These are phyloP conservation scores for Poeciliopsis retropinna DNA, from an alignment of 2,113 vertebrate species.

Conservation along the genomic window DNA sequence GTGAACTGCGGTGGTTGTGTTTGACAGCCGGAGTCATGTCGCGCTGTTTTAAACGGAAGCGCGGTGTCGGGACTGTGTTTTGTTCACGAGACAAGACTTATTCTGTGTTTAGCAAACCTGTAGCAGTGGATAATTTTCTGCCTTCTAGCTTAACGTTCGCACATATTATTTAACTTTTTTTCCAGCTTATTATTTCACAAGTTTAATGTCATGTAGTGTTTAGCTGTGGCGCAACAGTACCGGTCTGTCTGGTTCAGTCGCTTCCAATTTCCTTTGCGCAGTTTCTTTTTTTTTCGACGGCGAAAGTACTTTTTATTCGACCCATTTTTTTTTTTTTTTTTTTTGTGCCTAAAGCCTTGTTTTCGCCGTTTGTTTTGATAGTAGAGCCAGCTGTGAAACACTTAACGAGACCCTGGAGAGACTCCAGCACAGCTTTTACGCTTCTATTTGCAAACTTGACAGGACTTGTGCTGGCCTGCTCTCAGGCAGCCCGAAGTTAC, in stretches of 20 bases:
- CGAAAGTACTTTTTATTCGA: background rate
- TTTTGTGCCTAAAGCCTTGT: background rate
- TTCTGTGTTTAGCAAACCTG: background rate
- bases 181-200: background rate
- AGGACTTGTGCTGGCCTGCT: constrained; percentile 43
- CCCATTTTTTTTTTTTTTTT: background rate
- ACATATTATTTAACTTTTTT: background rate
- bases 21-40: constrained; percentile 6
- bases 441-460: constrained; percentile 29
- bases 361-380: background rate
- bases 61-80: background rate
- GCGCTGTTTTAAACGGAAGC: constrained; percentile 18
- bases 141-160: background rate
- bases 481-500: constrained; percentile 4
- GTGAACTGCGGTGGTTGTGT: background rate
- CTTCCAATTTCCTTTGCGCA: constrained; percentile 16
- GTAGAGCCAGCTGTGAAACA: background rate
- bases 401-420: too few species aligned
- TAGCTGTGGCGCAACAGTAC: constrained; percentile 43
- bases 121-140: too few species aligned
- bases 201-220: background rate
- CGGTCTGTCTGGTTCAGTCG: constrained; percentile 23
- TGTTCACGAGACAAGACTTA: background rate
- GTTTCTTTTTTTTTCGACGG: background rate
- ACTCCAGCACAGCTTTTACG: background rate